Percentiles rank a stretch among this genome's conserved stretches.
Evolutionary conservation across 2,888 invertebrate genomes (phyloP).

Genomic region (Melikaiella ostensackeni): DNA sequence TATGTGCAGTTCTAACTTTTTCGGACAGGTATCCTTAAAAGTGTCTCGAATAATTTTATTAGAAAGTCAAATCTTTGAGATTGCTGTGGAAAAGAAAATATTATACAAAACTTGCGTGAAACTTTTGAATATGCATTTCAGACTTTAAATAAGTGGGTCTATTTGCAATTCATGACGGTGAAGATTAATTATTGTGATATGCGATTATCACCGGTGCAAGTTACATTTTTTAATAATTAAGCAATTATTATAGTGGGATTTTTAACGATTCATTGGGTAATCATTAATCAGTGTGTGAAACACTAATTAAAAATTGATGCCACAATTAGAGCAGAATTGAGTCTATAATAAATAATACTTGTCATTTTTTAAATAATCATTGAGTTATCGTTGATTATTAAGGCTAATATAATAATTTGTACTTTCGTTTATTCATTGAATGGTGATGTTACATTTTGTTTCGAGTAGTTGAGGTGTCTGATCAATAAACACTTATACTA

Average conservation of each 20-base stretch:
- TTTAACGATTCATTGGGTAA: background rate
- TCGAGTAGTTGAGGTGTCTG: no score
- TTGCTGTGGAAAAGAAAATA: constrained; percentile 2
- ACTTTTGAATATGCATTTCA: constrained; percentile 6
- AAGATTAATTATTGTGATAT: constrained; percentile 1
- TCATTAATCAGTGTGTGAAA: background rate
- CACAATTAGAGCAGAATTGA: background rate
- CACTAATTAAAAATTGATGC: background rate
- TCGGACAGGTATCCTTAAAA: constrained; percentile 11
- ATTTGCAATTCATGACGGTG: background rate
- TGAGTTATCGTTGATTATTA: no score
- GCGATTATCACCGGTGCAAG: background rate
- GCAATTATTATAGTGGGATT: background rate
- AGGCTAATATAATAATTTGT: no score
- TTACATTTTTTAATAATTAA: background rate
- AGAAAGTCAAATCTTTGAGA: constrained; percentile 26
- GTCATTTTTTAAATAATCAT: background rate
- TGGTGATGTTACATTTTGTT: no score
- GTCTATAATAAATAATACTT: background rate
- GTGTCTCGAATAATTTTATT: constrained; percentile 23
- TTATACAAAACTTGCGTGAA: background rate
- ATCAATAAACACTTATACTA: no score
- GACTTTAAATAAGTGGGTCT: background rate
- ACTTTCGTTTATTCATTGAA: no score
- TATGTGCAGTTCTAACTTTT: constrained; percentile 17